Evolutionary conservation across 2,113 vertebrate genomes (phyloP), one percentile per base, ranked within the genome.

Genomic region (Rhynchomys soricoides): DNA sequence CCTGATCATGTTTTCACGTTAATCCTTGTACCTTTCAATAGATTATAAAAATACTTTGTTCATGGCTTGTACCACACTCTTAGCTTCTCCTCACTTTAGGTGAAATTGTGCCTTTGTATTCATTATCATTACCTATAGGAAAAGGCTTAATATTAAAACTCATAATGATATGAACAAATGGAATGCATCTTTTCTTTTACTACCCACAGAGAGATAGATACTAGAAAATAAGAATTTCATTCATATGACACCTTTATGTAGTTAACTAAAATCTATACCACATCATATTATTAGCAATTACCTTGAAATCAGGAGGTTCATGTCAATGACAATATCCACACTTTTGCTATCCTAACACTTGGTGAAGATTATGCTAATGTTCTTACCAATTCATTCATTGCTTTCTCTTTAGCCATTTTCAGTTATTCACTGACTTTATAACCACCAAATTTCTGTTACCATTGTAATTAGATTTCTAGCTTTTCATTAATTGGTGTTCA

Each of bases 31-130:
- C 11, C 37, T 26, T 15, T 40, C 11, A 59, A 5, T n/a, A 26
- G 55, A 40, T 40, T 6, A 9, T 59, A 40, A 11, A 82, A 82
- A 40, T 24, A 11, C 0, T n/a, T 59, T 40, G 11, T 15, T 59
- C 11, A 26, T n/a, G 37, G 19, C 5, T 57, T 52, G 52, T 5
- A 0, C 37, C 22, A 29, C 5, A 24, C 1, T 1, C 0, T 82
- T 59, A 59, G 55, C 2, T 59, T 57, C n/a, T 59, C 29, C 21
- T 40, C 37, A 37, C 12, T 57, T 40, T 82, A 37, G 37, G 34
- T 15, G 13, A 21, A 7, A 37, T 57, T n/a, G 9, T 5, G 13
- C 40, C 12, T 26, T 4, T 40, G 22, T 1, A 59, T 24, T n/a
- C 5, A 82, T 59, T 40, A 59, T 26, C 22, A 40, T 6, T 29